These are phyloP conservation scores for Phortica variegata DNA, from an alignment of 1,140 invertebrate genomes.

Conservation along the genomic window DNA sequence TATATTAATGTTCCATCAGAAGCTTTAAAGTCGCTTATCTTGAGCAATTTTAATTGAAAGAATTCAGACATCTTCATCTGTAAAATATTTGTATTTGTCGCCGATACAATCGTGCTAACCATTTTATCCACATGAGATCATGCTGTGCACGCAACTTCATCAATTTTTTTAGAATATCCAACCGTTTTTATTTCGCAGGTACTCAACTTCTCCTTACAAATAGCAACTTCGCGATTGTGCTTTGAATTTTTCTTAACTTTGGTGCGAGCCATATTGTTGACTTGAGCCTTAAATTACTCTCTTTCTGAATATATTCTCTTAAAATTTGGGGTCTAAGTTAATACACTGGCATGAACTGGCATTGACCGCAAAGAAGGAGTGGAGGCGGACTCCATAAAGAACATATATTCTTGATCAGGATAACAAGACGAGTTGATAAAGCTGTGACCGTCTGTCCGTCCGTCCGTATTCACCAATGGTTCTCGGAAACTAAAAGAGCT, in stretches of 20 bases:
- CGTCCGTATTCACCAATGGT: no score
- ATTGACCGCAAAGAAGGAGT: no score
- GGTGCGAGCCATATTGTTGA: conserved; percentile 44
- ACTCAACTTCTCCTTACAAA: conserved; percentile 45
- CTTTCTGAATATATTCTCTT: no score
- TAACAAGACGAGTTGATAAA: no score
- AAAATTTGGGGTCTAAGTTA: no score
- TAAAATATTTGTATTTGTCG: conserved; percentile 7
- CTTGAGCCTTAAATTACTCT: neutral
- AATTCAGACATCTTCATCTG: conserved; percentile 31
- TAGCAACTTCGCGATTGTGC: conserved; percentile 45
- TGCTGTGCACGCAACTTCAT: conserved; percentile 23
- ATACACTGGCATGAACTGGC: no score
- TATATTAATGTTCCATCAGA: conserved; percentile 37
- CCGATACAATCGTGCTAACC: conserved; percentile 16
- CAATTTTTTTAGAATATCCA: conserved; percentile 26
- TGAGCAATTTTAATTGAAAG: neutral
- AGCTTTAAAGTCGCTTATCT: conserved; percentile 26
- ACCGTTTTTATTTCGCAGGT: conserved; percentile 43
- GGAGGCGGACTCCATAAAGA: no score
- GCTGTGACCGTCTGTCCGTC: no score
- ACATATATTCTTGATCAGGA: no score
- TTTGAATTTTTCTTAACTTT: conserved; percentile 51
- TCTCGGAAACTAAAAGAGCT: no score
- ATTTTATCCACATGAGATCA: conserved; percentile 20